Base-by-base conservation (phyloP, 1,140 invertebrate genomes). In the Phortica variegata region DNA sequence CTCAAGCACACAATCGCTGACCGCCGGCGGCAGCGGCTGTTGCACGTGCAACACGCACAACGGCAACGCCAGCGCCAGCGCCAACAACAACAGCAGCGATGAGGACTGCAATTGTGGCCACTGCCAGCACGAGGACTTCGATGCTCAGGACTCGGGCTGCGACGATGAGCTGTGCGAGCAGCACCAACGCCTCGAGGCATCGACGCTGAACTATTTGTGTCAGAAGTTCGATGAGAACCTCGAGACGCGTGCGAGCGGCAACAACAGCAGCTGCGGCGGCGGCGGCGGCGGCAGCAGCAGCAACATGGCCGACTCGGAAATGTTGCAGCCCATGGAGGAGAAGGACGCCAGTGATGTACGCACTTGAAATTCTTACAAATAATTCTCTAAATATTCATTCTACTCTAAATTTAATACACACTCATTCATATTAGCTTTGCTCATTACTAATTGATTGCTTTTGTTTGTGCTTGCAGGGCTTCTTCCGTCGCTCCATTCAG, bases 401-500 rank as follows among this genome's bases (percentile, higher is more conserved):
- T 33, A 15, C 13, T 36, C 18, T 34, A 34, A 49, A 12, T 29
- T 47, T 42, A 31, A 7, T 49, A n/a, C n/a, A n/a, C n/a, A n/a
- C n/a, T n/a, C n/a, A n/a, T n/a, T n/a, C n/a, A n/a, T n/a, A n/a
- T n/a, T n/a, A n/a, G n/a, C n/a, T n/a, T n/a, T n/a, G n/a, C 6
- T 7, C 26, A 29, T 29, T 29, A 29, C 26, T 29, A 12, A 7
- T 29, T 29, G 26, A 29, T 21, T 20, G 1, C 39, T 7, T n/a
- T 13, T 17, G 13, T 48, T 19, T 26, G 81, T 82, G 13, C 2
- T 68, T 75, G 50, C 87, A 90, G 89, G 88, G 88, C 60, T 90
- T 90, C 81, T 91, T 91, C 81, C 81, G 88, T 47, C 84, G 88
- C 65, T 90, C 91, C 79, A 97, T 97, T 75, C 95, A 97, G 80